Percentiles rank a stretch among this genome's conserved stretches.
Conservation (phyloP, 35 echinoderm and acorn worm species). For the Apostichopus japonicus region DNA sequence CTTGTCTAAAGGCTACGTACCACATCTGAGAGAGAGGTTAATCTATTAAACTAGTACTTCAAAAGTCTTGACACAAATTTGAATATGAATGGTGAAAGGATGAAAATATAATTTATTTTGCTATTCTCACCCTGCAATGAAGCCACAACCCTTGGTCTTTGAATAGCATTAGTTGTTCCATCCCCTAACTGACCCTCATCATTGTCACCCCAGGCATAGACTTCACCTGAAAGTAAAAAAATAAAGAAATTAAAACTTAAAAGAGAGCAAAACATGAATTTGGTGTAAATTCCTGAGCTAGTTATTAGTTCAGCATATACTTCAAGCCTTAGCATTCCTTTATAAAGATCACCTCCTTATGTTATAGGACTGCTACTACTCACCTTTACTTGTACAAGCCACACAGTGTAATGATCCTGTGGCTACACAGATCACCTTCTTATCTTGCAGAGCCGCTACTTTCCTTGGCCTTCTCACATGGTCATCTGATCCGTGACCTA, state of each 20-base stretch:
- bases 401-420: conserved; percentile 99
- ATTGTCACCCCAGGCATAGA: conserved; percentile 97
- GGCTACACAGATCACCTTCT: conserved; percentile 93
- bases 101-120: no score
- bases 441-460: conserved; percentile 93
- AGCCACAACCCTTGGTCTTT: conserved; percentile 93
- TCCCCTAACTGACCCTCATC: conserved; percentile 97
- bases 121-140: conserved; percentile 84
- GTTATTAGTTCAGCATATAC: no score
- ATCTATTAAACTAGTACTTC: no score
- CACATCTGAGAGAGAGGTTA: no score
- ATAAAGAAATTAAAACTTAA: not conserved
- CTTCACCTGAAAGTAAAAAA: conserved; percentile 66
- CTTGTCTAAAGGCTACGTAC: no score
- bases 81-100: no score
- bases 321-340: no score
- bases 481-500: conserved; percentile 98
- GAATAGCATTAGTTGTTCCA: conserved; percentile 96
- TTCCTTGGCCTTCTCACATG: conserved; percentile 96
- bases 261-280: no score
- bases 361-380: not conserved
- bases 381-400: conserved; percentile 89
- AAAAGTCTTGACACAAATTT: no score
- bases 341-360: no score
- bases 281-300: no score